Conservation (phyloP, 2,797 vertebrate genomes). For the Anniella stebbinsi region DNA sequence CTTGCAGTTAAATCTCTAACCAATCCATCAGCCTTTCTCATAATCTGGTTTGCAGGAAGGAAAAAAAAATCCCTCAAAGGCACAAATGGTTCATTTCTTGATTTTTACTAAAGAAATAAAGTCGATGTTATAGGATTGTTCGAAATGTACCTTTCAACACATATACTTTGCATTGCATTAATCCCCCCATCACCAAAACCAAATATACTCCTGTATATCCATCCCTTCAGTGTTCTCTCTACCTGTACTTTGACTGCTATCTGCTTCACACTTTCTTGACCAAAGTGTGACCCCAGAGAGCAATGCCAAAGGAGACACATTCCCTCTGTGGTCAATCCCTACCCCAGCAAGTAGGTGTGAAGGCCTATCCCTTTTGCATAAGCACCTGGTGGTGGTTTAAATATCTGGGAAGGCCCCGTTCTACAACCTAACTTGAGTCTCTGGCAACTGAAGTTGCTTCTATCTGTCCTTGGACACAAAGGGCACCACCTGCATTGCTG, state of each 20-base stretch:
- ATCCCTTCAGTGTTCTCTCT: not conserved
- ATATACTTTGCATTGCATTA: not conserved
- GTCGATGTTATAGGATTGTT: not conserved
- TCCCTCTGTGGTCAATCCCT: not conserved
- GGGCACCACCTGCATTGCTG: no score
- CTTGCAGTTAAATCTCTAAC: not conserved
- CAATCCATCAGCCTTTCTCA: not conserved
- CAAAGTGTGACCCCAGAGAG: not conserved
- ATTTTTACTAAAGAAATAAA: not conserved
- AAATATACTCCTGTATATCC: not conserved
- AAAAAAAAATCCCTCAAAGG: not conserved
- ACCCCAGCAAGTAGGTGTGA: not conserved
- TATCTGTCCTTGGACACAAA: no score
- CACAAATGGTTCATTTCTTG: not conserved
- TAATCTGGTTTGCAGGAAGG: not conserved
- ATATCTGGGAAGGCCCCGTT: no score
- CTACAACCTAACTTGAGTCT: no score
- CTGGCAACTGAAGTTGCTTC: no score
- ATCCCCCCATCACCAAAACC: not conserved
- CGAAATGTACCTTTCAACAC: not conserved
- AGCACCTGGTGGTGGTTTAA: no score
- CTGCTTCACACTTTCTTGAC: not conserved
- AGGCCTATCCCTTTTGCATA: not conserved
- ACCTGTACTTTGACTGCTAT: not conserved
- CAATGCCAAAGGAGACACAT: not conserved